Evolutionary conservation across 2,888 invertebrate genomes (phyloP), one percentile per base, ranked within the genome.

Genomic region (Nemoura dubitans): DNA sequence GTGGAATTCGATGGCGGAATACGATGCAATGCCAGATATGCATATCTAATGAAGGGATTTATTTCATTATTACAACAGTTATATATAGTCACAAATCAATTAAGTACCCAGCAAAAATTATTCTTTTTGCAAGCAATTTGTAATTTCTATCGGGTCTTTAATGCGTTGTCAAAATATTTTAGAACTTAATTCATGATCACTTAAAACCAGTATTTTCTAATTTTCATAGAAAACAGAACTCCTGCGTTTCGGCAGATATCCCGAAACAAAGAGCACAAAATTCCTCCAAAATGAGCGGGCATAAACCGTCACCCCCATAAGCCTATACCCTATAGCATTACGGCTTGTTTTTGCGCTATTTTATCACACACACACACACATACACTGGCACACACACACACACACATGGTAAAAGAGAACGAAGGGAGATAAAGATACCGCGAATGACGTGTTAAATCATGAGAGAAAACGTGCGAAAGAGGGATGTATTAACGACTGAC

Each of bases 381-480:
- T 10, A 21, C 59, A 7, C 59, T 2, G 16, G 21, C 16, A 21
- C 16, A 59, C 59, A 3, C 36, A 36, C 36, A 36, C 36, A 10
- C 36, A 36, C 36, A 36, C 36, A 36, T 10, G 36, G 36, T 36
- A 36, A 36, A 36, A 36, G 36, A 10, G 36, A 36, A 36, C n/a
- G n/a, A n/a, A n/a, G 36, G 3, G 36, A 59, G 59, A 59, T 59
- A 59, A 7, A 59, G 59, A 21, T 21, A 1, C 59, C 59, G 59
- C 59, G 59, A 59, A 59, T 59, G 59, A 59, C 59, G 59, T 59
- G 59, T 59, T 59, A 59, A 59, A 59, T 59, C 59, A 59, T 59
- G 59, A 14, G 59, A 21, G 21, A 21, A 21, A 59, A 21, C 10
- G 59, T 59, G 59, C 3, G 59, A 59, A 59, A 21, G 59, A 59